Evolutionary conservation across 2,113 vertebrate genomes (phyloP), one percentile per base, ranked within the genome.

Genomic region (Gadus macrocephalus): DNA sequence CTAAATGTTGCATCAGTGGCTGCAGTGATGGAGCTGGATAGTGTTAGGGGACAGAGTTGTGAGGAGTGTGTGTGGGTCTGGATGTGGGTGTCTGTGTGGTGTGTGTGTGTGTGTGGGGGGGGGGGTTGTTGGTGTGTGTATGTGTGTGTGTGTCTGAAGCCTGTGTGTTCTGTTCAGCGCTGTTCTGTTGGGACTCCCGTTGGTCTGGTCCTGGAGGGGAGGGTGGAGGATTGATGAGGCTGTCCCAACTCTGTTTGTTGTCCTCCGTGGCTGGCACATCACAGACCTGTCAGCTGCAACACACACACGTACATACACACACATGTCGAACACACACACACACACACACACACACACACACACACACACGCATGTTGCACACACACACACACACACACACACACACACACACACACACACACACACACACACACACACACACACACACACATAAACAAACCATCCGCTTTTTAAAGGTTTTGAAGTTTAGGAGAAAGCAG

Each of bases 151-250:
- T 49, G 42, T 7, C 8, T 7, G 42, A 83, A 81, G 79, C 82
- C 71, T 49, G 42, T 49, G 85, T 85, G 83, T 85, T 85, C 73
- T 74, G 84, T 19, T 75, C 80, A 79, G 77, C 71, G 83, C 64
- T 55, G 70, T 62, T 55, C 69, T 15, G 75, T 78, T 80, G 82
- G 42, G 42, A 49, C 42, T 49, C 42, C 83, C 85, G 72, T 81
- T 83, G 82, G 74, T 86, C 77, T 25, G 27, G 67, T 86, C 79
- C 79, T 71, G 69, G 72, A 70, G 76, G 80, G 78, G 66, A 71
- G 81, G 79, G 42, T 49, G 42, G 42, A 70, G 80, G 74, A 83
- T 82, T 78, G 84, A 87, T 89, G 84, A 82, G 79, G 76, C 79
- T 73, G 77, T 86, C 86, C 81, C 76, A 78, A 71, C 66, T 31